Base-by-base conservation (phyloP, 1,140 invertebrate genomes). In the Orius insidiosus region DNA sequence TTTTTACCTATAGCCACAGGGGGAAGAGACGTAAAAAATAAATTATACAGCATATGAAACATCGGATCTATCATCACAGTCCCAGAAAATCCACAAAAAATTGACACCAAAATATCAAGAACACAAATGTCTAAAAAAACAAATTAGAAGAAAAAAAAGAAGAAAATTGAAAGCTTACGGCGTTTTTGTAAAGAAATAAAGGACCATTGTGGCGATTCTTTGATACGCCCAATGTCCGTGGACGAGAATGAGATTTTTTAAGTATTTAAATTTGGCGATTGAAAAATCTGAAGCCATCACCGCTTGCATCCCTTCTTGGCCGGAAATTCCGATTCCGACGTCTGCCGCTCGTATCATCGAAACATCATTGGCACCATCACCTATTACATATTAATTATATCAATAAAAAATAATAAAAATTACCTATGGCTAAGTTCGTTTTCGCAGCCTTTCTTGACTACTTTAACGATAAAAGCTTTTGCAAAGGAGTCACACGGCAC, bases 151-250 rank as follows among this genome's bases (percentile, higher is more conserved):
- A 45, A 3, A 11, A 14, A 11, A 30, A 8, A 35, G 9, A 38
- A 11, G 11, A 16, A 9, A 39, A 32, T 19, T 49, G 46, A 74
- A n/a, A n/a, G n/a, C 78, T 73, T 68, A 87, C 85, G 53, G 89
- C 82, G 70, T 94, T 97, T 67, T 98, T 97, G 59, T 95, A 93
- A 61, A 96, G 95, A 68, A 95, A 96, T 93, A 95, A 5, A 90
- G 69, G 56, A 95, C 83, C 78, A 95, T 94, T 52, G 82, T 73
- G 5, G 89, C 75, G 32, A 97, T 69, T 19, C 92, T 71, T 65
- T 93, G 84, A 60, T 97, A 95, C 66, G 84, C 90, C 88, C 89
- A 95, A 62, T 95, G 90, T 1, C 93, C 93, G 62, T 98, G 93
- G 4, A 95, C 77, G 3, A 98, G 66, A 14, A 98, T 63, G 40